Conservation (phyloP, 2,888 invertebrate genomes). For the Rhopalosiphum nymphaeae region DNA sequence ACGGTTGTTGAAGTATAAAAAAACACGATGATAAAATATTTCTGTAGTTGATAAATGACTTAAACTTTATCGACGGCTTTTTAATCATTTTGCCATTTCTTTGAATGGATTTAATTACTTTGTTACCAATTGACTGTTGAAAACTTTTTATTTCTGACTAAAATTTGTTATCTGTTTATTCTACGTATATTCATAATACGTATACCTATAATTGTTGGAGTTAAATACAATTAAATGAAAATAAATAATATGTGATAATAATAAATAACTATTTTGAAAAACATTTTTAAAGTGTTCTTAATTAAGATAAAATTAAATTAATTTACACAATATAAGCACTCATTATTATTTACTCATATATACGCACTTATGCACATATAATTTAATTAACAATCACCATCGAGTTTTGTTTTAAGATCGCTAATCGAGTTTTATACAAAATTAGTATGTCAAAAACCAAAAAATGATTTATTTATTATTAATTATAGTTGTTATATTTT, state of each 20-base stretch:
- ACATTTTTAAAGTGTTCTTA: background rate
- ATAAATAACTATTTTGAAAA: background rate
- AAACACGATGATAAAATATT: background rate
- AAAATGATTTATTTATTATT: background rate
- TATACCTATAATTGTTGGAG: background rate
- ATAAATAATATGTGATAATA: background rate
- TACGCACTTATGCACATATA: background rate
- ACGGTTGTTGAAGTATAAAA: background rate
- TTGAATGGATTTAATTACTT: background rate
- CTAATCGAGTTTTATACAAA: background rate
- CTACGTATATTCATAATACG: background rate
- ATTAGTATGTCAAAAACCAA: background rate
- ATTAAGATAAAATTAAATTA: background rate
- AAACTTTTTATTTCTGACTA: background rate
- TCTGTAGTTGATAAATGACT: background rate
- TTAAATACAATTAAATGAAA: background rate
- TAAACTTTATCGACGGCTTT: background rate
- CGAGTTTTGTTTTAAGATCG: background rate
- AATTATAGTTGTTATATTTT: background rate
- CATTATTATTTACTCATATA: background rate
- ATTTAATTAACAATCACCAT: background rate
- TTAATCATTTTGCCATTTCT: background rate
- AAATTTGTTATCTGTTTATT: background rate
- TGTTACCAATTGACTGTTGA: background rate
- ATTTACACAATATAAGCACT: background rate